Evolutionary conservation across 2,113 vertebrate genomes (phyloP).

Genomic region (Danio rerio): DNA sequence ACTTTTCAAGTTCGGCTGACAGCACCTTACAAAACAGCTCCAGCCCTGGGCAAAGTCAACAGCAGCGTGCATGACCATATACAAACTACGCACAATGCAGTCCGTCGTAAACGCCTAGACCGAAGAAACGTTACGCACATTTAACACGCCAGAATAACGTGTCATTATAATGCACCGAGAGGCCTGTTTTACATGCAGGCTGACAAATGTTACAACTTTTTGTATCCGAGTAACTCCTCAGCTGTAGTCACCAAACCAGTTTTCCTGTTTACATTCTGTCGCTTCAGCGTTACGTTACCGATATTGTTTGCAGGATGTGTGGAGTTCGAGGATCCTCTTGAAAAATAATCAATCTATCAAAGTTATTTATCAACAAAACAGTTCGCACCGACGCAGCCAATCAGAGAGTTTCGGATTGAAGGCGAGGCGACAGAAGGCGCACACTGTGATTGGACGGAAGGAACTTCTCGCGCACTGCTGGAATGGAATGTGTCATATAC

Average conservation of each 20-base stretch:
- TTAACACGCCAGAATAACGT: slow-evolving; percentile 14
- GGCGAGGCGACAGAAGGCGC: slow-evolving; percentile 25
- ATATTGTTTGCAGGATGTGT: neutral
- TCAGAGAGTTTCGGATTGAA: slow-evolving; percentile 18
- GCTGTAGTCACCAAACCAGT: neutral
- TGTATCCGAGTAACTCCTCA: neutral
- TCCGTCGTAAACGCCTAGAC: slow-evolving; percentile 36
- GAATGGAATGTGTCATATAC: slow-evolving; percentile 16
- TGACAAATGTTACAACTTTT: slow-evolving; percentile 18
- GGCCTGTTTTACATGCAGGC: slow-evolving; percentile 4
- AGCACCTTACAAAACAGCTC: slow-evolving; percentile 63
- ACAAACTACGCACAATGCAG: slow-evolving; percentile 57
- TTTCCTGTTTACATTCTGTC: neutral
- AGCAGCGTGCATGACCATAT: slow-evolving; percentile 69
- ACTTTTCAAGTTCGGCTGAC: slow-evolving; percentile 50
- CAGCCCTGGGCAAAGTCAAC: slow-evolving; percentile 74
- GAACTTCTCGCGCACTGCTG: slow-evolving; percentile 30
- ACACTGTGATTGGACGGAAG: slow-evolving; percentile 33
- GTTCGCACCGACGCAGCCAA: neutral
- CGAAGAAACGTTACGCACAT: slow-evolving; percentile 29
- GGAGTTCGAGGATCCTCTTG: slow-evolving; percentile 14
- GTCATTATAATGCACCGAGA: slow-evolving; percentile 8
- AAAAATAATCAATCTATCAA: slow-evolving; percentile 27
- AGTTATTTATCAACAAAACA: slow-evolving; percentile 55
- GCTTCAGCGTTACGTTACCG: no score